Evolutionary conservation across 1,140 invertebrate genomes (phyloP).

Genomic region (Yoshiicerus persimilis): DNA sequence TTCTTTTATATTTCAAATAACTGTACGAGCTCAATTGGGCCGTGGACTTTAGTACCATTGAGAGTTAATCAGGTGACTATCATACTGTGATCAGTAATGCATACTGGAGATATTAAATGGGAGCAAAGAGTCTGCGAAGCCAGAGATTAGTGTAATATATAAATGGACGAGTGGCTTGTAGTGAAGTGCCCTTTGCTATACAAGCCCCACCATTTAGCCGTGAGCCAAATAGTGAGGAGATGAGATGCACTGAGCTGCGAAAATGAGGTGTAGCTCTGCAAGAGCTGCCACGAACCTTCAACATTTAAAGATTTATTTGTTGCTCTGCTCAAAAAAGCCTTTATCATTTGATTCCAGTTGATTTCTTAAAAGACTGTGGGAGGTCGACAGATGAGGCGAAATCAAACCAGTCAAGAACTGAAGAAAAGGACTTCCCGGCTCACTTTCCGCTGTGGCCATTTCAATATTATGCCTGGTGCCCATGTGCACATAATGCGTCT

Average conservation of each 20-base stretch:
- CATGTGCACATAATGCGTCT: not conserved
- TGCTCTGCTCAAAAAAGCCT: not conserved
- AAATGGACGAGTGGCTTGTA: not conserved
- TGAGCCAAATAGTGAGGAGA: not conserved
- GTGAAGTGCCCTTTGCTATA: no score
- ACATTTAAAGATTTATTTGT: conserved; percentile 38
- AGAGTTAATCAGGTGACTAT: no score
- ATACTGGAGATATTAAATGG: no score
- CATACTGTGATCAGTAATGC: no score
- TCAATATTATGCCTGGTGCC: no score
- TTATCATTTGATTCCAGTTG: conserved; percentile 23
- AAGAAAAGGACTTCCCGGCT: not conserved
- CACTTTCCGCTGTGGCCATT: not conserved
- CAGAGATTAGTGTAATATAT: not conserved
- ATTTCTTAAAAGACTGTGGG: conserved; percentile 33
- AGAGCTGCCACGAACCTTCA: conserved; percentile 31
- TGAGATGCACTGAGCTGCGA: conserved; percentile 45
- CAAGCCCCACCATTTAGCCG: conserved; percentile 1
- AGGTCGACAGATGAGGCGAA: conserved; percentile 29
- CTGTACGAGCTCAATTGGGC: no score
- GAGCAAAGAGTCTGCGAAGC: no score
- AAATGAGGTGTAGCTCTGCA: conserved; percentile 41
- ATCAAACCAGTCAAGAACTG: not conserved
- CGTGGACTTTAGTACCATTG: no score
- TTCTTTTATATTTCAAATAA: no score